Evolutionary conservation across 2,797 vertebrate species (phyloP), one percentile per base, ranked within the genome.

Genomic region (Acanthurus lineatus): DNA sequence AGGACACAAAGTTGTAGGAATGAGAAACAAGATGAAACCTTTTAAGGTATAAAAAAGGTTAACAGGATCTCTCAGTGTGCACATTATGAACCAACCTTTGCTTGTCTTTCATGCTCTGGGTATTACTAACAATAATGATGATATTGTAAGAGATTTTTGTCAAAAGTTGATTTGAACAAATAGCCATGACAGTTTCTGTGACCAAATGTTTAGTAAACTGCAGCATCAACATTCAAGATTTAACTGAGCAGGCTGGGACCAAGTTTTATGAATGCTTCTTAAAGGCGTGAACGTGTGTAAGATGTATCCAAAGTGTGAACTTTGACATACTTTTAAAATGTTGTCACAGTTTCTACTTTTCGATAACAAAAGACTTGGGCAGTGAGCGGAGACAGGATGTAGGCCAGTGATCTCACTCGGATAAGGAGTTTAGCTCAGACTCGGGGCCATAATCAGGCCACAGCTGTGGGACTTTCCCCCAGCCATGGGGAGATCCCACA

Each of bases 381-480:
- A 49, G 64, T 32, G 62, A 69, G 85, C 15, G 61, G 68, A 82
- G 86, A 81, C 93, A 92, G 93, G 91, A 94, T 88, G 88, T 79
- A 84, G 67, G 67, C 60, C 79, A 76, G 56, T 92, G 87, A 94
- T 79, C 85, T 93, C 88, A 83, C 66, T 47, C 12, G 90, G 83
- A 91, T 88, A 92, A 86, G 69, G 73, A 86, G 83, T 82, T 83
- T 52, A 85, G 85, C 47, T 61, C 63, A 85, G 86, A 78, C 86
- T 71, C 19, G 0, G 69, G 73, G 83, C 86, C 82, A 61, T 40
- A 32, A 58, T 79, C 53, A 71, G 84, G 82, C 85, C 63, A 44
- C 25, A 14, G 65, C 74, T 73, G 73, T 1, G 94, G 95, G 95
- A 95, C 92, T 96, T 96, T 95, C 95, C 95, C 85, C 58, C 1